These are phyloP conservation scores for Oxygymnocypris stewartii DNA, from an alignment of 2,113 vertebrate species.

Conservation along the genomic window DNA sequence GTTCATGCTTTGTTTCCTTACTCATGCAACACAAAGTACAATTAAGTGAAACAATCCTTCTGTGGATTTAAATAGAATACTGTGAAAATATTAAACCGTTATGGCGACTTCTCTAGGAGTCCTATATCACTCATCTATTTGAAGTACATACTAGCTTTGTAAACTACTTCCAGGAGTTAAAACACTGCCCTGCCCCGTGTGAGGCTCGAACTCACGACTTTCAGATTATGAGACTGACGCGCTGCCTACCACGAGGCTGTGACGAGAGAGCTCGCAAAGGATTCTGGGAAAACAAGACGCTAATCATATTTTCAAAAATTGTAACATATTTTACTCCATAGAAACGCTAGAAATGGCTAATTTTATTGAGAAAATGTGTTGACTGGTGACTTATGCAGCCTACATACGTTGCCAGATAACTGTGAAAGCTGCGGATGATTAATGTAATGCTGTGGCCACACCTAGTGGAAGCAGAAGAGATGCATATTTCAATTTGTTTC, in stretches of 20 bases:
- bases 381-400: no score
- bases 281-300: neutral
- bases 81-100: neutral
- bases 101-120: no score
- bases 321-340: neutral
- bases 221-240: conserved; percentile 41
- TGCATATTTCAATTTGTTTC: neutral
- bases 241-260: conserved; percentile 23
- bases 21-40: neutral
- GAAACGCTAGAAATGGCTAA: neutral
- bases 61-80: neutral
- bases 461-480: neutral
- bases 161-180: neutral
- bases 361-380: neutral
- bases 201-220: conserved; percentile 41
- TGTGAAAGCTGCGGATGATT: no score
- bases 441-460: neutral
- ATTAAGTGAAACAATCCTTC: no score
- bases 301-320: neutral
- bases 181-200: neutral
- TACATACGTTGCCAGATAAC: no score
- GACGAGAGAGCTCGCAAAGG: fast-evolving
- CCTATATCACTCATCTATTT: neutral
- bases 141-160: neutral
- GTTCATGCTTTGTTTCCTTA: no score